Percentiles rank a stretch among this genome's conserved stretches.
These are phyloP conservation scores for Carpatolechia fugitivella DNA, from an alignment of 2,888 invertebrate genomes.

Conservation along the genomic window DNA sequence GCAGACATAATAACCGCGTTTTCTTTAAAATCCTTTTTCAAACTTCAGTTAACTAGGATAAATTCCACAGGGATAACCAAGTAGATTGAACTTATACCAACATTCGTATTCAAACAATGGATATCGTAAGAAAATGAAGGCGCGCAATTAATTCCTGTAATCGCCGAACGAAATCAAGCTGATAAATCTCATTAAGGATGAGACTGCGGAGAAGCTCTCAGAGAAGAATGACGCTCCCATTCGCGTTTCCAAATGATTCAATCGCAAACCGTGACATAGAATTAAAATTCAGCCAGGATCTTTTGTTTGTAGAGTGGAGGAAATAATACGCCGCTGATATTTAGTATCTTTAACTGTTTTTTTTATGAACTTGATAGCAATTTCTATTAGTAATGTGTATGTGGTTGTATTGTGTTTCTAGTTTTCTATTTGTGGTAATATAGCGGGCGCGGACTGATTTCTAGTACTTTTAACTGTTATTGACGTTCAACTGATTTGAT, in stretches of 20 bases:
- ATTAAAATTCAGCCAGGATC: conserved; percentile 41
- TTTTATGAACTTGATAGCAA: no score
- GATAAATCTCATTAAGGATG: conserved; percentile 61
- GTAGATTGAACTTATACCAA: not conserved
- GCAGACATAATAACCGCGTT: not conserved
- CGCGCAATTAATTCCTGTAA: conserved; percentile 49
- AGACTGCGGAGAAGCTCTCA: conserved; percentile 40
- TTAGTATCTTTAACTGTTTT: no score
- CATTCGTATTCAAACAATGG: conserved; percentile 8
- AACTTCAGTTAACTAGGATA: not conserved
- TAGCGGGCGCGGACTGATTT: no score
- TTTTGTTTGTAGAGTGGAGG: conserved; percentile 34
- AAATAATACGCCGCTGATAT: not conserved
- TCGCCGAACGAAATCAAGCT: conserved; percentile 51
- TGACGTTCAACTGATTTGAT: no score
- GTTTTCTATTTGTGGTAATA: no score
- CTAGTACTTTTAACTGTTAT: no score
- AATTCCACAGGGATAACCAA: not conserved
- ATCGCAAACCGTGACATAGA: conserved; percentile 40
- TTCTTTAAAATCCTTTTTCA: not conserved
- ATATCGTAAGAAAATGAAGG: conserved; percentile 48
- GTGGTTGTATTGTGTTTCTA: no score
- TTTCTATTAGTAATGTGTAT: no score
- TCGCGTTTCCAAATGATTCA: conserved; percentile 56
- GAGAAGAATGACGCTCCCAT: conserved; percentile 46